Base-by-base conservation (phyloP, 2,113 vertebrate species). In the Tetraodon nigroviridis region DNA sequence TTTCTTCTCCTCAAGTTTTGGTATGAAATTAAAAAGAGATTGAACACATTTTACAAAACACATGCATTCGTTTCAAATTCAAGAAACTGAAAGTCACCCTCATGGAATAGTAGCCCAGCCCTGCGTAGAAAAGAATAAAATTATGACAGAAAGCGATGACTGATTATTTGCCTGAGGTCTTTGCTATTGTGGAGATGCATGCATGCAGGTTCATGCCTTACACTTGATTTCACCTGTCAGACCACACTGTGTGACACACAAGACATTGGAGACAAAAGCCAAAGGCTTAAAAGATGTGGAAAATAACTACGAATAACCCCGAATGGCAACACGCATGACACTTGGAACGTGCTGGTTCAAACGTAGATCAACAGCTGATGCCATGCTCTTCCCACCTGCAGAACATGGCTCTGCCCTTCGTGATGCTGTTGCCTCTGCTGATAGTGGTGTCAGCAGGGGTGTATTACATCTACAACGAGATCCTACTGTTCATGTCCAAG, bases 381-480 rank as follows among this genome's bases (percentile, higher is more conserved):
- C 32, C 32, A 37, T 37, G 32, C 1, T 84, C 12, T 32, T 59
- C 87, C 51, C n/a, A 68, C 55, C 81, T 32, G 18, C 69, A 86
- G 90, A 86, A 76, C 76, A 98, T 98, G 95, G 84, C 84, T 22
- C 3, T 93, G 37, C 80, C 90, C 2, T 89, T 90, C 0, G 73
- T 93, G 17, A 80, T 94, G 67, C 67, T 91, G 56, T 56, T 98
- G 24, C 95, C 93, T 2, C 32, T 98, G 84, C 86, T 98, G 47
- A 83, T 97, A 2, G 75, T 97, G 29, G 84, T 91, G 29, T 90
- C 94, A 53, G 94, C 94, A 0, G 95, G 93, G 16, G 40, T 97
- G 16, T 90, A 95, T 73, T 95, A 94, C 77, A 88, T 98, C 77
- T 98, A 97, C 82, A 94, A 93, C 56, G 89, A 93, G 80, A 83